A percentile compares a stretch with the other conserved stretches of the same genome.
Conservation (phyloP, 2,113 vertebrate genomes). For the Brienomyrus longianalis region DNA sequence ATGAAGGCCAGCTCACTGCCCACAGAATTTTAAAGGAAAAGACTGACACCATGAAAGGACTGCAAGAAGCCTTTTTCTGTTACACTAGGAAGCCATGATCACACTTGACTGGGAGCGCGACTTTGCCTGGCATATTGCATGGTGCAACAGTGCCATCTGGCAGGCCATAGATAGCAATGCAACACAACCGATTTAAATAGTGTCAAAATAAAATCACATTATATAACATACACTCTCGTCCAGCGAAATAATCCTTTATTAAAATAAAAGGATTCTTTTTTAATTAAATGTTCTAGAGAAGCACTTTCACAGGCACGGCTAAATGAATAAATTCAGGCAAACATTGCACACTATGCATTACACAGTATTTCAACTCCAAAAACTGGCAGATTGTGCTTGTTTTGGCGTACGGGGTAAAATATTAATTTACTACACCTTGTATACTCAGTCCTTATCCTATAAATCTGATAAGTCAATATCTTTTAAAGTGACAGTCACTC, state of each 20-base stretch:
- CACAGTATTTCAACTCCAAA: not conserved
- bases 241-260: not conserved
- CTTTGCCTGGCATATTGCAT: not conserved
- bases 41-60: slow-evolving; percentile 4
- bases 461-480: not conserved
- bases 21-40: slow-evolving; percentile 15
- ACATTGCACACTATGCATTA: not conserved
- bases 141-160: slow-evolving; percentile 16
- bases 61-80: not conserved
- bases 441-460: not conserved
- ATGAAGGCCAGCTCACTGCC: not conserved
- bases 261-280: not conserved
- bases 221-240: not conserved
- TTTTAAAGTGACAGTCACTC: not conserved
- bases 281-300: not conserved
- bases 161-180: not conserved
- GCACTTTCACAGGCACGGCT: not conserved
- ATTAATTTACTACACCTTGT: not conserved
- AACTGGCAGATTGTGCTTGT: not conserved
- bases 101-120: not conserved
- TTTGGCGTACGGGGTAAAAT: not conserved
- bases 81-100: not conserved
- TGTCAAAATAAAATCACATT: not conserved
- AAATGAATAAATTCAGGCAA: not conserved
- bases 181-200: not conserved